Evolutionary conservation across 2,888 invertebrate genomes (phyloP).

Genomic region (Ellobium chinense): DNA sequence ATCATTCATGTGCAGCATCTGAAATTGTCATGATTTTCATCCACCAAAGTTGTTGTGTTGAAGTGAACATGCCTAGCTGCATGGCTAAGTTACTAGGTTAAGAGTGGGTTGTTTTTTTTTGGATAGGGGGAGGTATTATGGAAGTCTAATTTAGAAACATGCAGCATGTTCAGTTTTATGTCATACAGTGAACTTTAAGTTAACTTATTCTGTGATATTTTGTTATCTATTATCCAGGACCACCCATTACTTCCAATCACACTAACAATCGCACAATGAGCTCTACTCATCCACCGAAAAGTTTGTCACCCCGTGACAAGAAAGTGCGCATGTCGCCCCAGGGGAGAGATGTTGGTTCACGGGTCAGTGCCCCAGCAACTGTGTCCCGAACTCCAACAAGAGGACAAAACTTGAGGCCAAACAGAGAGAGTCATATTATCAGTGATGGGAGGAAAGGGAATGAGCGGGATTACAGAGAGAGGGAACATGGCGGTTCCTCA

Average conservation of each 20-base stretch:
- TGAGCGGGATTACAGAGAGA: background rate
- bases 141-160: no score
- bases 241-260: slow-evolving; percentile 6
- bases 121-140: no score
- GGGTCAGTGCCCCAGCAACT: background rate
- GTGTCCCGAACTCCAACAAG: no score
- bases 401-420: background rate
- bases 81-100: no score
- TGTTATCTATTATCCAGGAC: background rate
- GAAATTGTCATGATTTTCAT: no score
- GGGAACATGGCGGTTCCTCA: background rate
- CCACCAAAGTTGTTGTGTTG: background rate
- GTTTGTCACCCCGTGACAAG: slow-evolving; percentile 5
- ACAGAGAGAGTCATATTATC: background rate
- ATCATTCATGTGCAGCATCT: no score
- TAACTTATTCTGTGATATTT: background rate
- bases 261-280: background rate
- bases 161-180: no score
- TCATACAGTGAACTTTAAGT: no score
- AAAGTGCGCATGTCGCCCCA: background rate
- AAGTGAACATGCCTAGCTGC: background rate
- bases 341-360: background rate
- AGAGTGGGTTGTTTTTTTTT: no score
- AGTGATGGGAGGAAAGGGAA: slow-evolving; percentile 7
- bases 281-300: slow-evolving; percentile 16